Base-by-base conservation (phyloP, 37 sponge, comb jelly and placozoan species). In the Geodia barretti region DNA sequence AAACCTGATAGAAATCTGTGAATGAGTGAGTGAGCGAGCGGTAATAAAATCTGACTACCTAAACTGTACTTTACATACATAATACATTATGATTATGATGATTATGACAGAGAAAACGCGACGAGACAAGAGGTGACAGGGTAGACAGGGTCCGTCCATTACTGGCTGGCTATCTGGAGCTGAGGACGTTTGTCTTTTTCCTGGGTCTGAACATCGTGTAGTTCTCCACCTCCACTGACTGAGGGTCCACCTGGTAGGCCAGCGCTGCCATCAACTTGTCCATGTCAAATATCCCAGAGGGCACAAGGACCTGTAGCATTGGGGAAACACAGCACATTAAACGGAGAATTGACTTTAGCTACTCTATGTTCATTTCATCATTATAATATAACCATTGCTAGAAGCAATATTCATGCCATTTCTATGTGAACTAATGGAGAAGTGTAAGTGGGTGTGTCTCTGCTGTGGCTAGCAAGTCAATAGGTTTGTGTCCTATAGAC, bases 181-280 rank as follows among this genome's bases (percentile, higher is more conserved):
- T 88, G 39, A 88, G 78, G 24, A 88, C 89, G 32, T 30, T 78
- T 34, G 84, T 61, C 74, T 88, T 88, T 41, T 83, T 88, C 11
- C 84, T 72, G 1, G 87, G 87, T 61, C 83, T 77, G 37, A 83
- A 83, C 87, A 91, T 86, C 20, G 79, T 78, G 39, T 75, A 83
- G 69, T 60, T 83, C 29, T 70, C 74, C 38, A 47, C 67, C 72
- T 93, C 87, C 54, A 97, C 90, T 8, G 95, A 92, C 68, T 76
- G 54, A 24, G 98, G 98, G 75, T 98, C 98, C 35, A 92, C 91
- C 68, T 98, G 98, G 76, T 87, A 98, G 33, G 98, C 98, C 73
- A 98, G 79, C 4, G 98, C 98, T 21, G 92, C 79, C 91, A 98
- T 98, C 35, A 95, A 81, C 38, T 85, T 86, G 74, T 93, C 96